phyloP scores from a whole-genome alignment of 2,113 vertebrate genomes.

The Sapayoa aenigma region DNA sequence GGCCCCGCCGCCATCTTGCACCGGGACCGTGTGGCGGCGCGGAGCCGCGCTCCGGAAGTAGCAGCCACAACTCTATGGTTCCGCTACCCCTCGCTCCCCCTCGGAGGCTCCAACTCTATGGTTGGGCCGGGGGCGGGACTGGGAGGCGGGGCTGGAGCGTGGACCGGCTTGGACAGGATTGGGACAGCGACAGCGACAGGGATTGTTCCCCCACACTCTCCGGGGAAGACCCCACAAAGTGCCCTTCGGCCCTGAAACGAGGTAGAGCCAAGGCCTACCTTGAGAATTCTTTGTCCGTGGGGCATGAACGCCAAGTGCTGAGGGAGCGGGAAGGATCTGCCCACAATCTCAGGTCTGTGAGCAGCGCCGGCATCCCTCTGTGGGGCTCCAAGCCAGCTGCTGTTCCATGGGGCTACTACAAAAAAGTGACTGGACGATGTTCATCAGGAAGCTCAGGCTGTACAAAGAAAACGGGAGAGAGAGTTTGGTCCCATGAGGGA shows the following conservation, averaged over 20 bases:
- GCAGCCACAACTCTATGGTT: accelerated
- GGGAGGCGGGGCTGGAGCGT: not conserved
- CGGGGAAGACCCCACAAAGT: not conserved
- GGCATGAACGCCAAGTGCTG: not conserved
- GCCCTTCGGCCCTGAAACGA: not conserved
- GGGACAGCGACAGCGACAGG: not conserved
- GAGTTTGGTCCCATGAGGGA: not conserved
- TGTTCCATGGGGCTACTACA: accelerated
- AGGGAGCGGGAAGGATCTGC: not conserved
- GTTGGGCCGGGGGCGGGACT: accelerated
- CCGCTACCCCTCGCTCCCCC: not conserved
- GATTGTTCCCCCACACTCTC: accelerated
- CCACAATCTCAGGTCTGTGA: not conserved
- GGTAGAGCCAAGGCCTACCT: accelerated
- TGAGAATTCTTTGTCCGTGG: accelerated
- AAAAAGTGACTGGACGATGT: not conserved
- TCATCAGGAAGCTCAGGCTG: accelerated
- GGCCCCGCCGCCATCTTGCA: constrained; percentile 15
- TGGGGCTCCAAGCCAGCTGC: not conserved
- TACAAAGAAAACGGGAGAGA: not conserved
- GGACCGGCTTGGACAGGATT: accelerated
- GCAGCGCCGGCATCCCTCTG: not conserved
- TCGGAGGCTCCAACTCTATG: not conserved
- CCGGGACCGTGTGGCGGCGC: not conserved
- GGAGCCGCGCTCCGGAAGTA: not conserved